phyloP scores from a whole-genome alignment of 2,888 invertebrate species.

The Trissolcus japonicus region DNA sequence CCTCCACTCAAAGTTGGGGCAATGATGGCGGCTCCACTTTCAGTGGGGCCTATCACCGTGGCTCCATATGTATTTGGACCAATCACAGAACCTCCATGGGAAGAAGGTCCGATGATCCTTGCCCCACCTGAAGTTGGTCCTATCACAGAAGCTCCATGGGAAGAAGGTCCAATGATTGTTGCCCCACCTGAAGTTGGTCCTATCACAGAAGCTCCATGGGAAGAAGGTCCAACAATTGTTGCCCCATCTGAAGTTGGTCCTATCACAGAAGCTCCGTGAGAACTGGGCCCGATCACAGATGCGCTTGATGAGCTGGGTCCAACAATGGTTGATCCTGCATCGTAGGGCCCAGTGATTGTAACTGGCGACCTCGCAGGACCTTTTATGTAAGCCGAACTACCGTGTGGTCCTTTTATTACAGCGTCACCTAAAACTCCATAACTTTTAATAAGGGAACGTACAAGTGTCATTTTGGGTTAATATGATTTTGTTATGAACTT shows the following conservation, averaged over 20 bases:
- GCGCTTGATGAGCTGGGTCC: slow-evolving; percentile 30
- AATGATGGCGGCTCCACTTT: slow-evolving; percentile 28
- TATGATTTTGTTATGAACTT: too few relatives aligned
- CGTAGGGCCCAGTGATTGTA: slow-evolving; percentile 31
- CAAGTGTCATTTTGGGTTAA: neutral
- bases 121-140: slow-evolving; percentile 29
- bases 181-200: slow-evolving; percentile 32
- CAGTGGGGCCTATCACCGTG: slow-evolving; percentile 53
- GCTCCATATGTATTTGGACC: slow-evolving; percentile 47
- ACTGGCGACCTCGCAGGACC: slow-evolving; percentile 30
- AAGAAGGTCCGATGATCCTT: slow-evolving; percentile 10
- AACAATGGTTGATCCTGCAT: slow-evolving; percentile 10
- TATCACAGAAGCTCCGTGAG: slow-evolving; percentile 4
- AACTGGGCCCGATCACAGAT: slow-evolving; percentile 17
- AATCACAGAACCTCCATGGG: neutral
- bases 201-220: neutral
- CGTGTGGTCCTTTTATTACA: slow-evolving; percentile 55
- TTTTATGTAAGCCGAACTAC: slow-evolving; percentile 61
- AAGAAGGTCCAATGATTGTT: slow-evolving; percentile 9
- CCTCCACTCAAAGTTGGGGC: slow-evolving; percentile 22
- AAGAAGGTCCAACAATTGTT: slow-evolving; percentile 9
- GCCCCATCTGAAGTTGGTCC: slow-evolving; percentile 7
- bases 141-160: slow-evolving; percentile 8
- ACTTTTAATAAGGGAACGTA: slow-evolving; percentile 41
- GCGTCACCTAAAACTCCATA: slow-evolving; percentile 48